A percentile compares a stretch with the other conserved stretches of the same genome.
Conservation (phyloP, 2,113 vertebrate genomes). For the Elachura formosa region DNA sequence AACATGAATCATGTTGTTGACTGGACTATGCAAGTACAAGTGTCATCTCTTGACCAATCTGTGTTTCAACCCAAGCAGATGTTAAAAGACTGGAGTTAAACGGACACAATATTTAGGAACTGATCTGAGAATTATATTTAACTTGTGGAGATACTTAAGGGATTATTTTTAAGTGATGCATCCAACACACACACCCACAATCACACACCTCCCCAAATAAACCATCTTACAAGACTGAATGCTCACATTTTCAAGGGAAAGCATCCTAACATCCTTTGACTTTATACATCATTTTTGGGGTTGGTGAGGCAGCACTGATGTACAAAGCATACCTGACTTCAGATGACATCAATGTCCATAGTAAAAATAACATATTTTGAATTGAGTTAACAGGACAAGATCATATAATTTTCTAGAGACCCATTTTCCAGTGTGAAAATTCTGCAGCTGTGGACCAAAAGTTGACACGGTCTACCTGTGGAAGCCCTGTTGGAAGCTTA, state of each 20-base stretch:
- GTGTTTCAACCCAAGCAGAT: background rate
- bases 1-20: background rate
- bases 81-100: background rate
- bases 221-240: background rate
- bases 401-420: background rate
- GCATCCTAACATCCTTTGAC: background rate
- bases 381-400: background rate
- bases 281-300: background rate
- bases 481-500: background rate
- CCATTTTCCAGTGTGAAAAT: background rate
- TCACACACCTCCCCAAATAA: background rate
- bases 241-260: background rate
- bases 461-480: background rate
- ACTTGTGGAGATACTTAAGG: background rate
- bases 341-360: background rate
- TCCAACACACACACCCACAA: accelerated
- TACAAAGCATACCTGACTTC: background rate
- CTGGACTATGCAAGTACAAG: background rate
- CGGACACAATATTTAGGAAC: background rate
- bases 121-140: background rate
- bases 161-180: background rate
- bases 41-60: background rate
- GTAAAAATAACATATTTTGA: background rate
- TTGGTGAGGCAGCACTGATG: background rate
- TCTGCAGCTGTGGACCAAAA: background rate